Conservation (phyloP, 2,888 invertebrate genomes). For the Rosalia funebris region DNA sequence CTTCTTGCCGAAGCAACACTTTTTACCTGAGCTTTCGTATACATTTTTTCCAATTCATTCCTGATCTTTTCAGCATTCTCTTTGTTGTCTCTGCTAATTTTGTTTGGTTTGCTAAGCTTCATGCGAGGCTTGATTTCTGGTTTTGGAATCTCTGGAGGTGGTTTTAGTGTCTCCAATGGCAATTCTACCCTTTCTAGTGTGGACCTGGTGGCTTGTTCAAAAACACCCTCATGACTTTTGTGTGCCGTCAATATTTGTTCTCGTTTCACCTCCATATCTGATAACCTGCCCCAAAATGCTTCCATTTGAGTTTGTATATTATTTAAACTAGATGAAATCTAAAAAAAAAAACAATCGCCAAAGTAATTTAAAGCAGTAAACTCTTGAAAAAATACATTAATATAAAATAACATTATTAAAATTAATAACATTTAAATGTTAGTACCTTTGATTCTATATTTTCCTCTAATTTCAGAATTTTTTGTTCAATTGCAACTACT, state of each 20-base stretch:
- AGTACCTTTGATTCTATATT: slow-evolving; percentile 44
- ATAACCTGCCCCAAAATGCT: slow-evolving; percentile 57
- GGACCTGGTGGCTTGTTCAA: neutral
- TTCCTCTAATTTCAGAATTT: slow-evolving; percentile 43
- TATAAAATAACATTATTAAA: neutral
- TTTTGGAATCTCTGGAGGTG: slow-evolving; percentile 28
- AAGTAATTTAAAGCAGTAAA: neutral
- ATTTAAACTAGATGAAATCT: slow-evolving; percentile 54
- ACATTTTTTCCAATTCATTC: slow-evolving; percentile 28
- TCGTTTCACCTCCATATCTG: slow-evolving; percentile 50
- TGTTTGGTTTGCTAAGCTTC: slow-evolving; percentile 35
- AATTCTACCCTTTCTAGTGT: slow-evolving; percentile 1
- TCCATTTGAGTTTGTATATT: slow-evolving; percentile 61
- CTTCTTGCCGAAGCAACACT: neutral
- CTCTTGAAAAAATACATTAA: neutral
- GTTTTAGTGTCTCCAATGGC: neutral
- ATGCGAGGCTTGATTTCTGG: slow-evolving; percentile 43
- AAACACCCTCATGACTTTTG: neutral
- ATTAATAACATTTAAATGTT: neutral
- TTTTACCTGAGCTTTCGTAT: slow-evolving; percentile 20
- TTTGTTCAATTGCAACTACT: slow-evolving; percentile 47
- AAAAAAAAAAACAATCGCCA: slow-evolving; percentile 28
- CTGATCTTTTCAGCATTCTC: slow-evolving; percentile 29
- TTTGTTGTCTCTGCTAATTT: slow-evolving; percentile 3
- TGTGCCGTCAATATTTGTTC: neutral